Conservation (phyloP, 2,797 vertebrate species). For the Xenentodon cancila region DNA sequence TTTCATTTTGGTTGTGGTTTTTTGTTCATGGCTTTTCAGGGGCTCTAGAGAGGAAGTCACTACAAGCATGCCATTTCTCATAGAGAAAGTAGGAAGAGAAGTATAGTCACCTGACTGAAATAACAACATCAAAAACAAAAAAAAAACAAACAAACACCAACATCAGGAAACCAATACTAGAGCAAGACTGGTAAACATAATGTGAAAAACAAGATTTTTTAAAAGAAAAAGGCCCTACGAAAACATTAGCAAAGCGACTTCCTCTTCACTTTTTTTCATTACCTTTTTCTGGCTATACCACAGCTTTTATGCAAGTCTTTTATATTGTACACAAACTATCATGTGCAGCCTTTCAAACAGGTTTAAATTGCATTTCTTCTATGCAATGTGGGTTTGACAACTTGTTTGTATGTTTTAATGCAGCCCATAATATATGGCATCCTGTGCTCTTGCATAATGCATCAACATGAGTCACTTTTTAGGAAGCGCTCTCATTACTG, state of each 20-base stretch:
- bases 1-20: neutral
- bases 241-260: constrained; percentile 57
- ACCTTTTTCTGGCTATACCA: constrained; percentile 59
- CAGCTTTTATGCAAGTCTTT: constrained; percentile 24
- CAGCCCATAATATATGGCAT: constrained; percentile 2
- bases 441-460: neutral
- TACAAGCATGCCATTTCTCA: constrained; percentile 32
- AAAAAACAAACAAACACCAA: constrained; percentile 9
- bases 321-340: neutral
- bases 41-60: constrained; percentile 27
- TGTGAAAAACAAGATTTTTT: constrained; percentile 24
- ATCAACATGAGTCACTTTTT: constrained; percentile 29
- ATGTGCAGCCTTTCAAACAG: constrained; percentile 20
- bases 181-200: neutral
- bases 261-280: constrained; percentile 54
- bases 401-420: constrained; percentile 12
- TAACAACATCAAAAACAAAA: no score
- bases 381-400: constrained; percentile 5
- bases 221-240: constrained; percentile 9
- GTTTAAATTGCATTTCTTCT: constrained; percentile 39
- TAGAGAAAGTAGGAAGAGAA: constrained; percentile 42
- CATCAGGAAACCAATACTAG: neutral
- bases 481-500: constrained; percentile 7
- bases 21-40: constrained; percentile 26
- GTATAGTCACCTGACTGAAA: constrained; percentile 52